These are phyloP conservation scores for Operophtera brumata DNA, from an alignment of 2,888 invertebrate genomes.

Conservation along the genomic window DNA sequence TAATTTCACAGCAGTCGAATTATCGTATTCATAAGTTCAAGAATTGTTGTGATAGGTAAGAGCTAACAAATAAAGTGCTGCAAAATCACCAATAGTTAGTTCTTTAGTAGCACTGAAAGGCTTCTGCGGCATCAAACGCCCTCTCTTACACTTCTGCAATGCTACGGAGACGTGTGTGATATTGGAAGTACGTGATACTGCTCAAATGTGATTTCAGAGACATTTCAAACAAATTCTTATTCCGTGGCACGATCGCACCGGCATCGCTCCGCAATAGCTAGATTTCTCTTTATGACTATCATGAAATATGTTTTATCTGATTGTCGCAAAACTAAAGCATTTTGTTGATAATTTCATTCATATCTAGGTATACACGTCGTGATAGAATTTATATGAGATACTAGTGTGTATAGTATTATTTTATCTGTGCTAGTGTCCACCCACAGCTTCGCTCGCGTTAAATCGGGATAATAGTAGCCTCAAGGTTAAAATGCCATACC, in stretches of 20 bases:
- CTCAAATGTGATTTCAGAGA: constrained; percentile 14
- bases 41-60: too few species aligned
- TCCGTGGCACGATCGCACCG: constrained; percentile 9
- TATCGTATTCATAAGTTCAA: too few species aligned
- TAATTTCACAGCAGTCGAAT: too few species aligned
- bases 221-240: constrained; percentile 20
- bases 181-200: constrained; percentile 21
- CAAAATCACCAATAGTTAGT: background rate
- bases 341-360: background rate
- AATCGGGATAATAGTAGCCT: too few species aligned
- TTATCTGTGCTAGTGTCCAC: too few species aligned
- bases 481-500: too few species aligned
- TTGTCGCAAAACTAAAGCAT: background rate
- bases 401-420: too few species aligned
- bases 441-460: too few species aligned
- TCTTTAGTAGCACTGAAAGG: background rate
- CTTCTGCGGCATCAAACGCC: background rate
- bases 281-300: background rate
- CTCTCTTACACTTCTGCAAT: constrained; percentile 2
- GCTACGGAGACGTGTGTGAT: constrained; percentile 13
- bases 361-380: too few species aligned
- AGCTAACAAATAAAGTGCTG: background rate
- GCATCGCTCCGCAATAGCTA: constrained; percentile 4
- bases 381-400: too few species aligned
- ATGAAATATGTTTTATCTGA: background rate